Base-by-base conservation (phyloP, 2,888 invertebrate species). In the Drosophila peninsularis region DNA sequence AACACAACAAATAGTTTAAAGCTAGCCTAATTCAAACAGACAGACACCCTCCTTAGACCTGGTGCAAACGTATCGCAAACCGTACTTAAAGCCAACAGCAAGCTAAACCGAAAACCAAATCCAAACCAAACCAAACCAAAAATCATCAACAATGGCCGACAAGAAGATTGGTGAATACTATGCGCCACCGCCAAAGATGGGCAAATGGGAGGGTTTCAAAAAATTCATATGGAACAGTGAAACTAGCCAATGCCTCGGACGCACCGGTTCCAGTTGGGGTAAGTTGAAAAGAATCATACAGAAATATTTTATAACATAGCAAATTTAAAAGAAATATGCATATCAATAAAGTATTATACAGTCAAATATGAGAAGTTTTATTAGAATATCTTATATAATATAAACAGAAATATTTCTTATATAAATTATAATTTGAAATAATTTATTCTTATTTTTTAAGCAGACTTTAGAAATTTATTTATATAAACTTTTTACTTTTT, bases 221-320 rank as follows among this genome's bases (percentile, higher is more conserved):
- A 93, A 94, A 91, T 98, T 98, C 94, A 92, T 98, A 82, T 98
- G 96, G 96, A 97, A 98, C 94, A 95, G 96, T 87, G 97, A 98
- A 93, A 98, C 97, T 73, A 95, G 96, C 91, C 97, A 97, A 93
- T 95, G 98, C 93, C 94, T 98, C 88, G 98, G 98, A 88, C 95
- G 98, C 89, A 98, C 97, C 75, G 98, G 96, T 88, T 94, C 95
- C 91, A 98, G 97, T 93, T 98, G 98, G 98, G 97, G 98, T 98
- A 92, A 97, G 97, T 96, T 72, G 6, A 4, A 7, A 24, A 24
- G 24, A 24, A 24, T 24, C 4, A 24, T 24, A 24, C 24, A 24
- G 4, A 24, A 24, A 24, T 24, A 3, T 2, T 24, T 14, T 7
- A 27, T 3, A 13, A 21, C 1, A 21, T n/a, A n/a, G n/a, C n/a